Evolutionary conservation across 2,797 vertebrate genomes (phyloP), one percentile per base, ranked within the genome.

Genomic region (Argya squamiceps): DNA sequence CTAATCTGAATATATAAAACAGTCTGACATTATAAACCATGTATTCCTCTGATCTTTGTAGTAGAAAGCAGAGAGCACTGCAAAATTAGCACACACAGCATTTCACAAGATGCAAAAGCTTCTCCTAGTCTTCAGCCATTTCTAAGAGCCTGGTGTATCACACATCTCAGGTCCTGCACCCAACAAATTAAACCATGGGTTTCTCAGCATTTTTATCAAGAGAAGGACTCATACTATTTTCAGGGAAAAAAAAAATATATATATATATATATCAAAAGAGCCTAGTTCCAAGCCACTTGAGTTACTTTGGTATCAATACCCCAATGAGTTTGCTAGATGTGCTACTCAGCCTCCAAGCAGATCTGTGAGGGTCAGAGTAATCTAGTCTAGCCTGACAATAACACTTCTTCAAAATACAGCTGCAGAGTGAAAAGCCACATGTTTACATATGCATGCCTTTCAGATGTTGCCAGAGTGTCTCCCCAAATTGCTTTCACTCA

Each of bases 161-260:
- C 30, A 34, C 12, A 41, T 27, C 27, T 68, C 60, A 56, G 30
- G 27, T 70, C 56, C 49, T 55, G 15, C 20, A 36, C 30, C 15
- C 30, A 75, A 26, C 19, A 77, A 91, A 69, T 80, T 78, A 71
- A 85, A 37, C 23, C 41, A 9, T 12, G 23, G 0, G 6, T 86
- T 89, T 85, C 50, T 68, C 56, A n/a, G 6, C 8, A 19, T 12
- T 71, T 80, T 80, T 50, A 46, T 6, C 56, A 11, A 78, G 36
- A 74, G 22, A 29, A 79, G 4, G 22, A 78, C 6, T 24, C 11
- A 50, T 37, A 39, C 17, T 34, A 12, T 37, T 30, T 65, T 67
- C 12, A 55, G 41, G 2, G 0, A 5, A 22, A 27, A 15, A 20
- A n/a, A 67, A n/a, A n/a, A n/a, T n/a, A n/a, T n/a, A n/a, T n/a